Evolutionary conservation across 2,888 invertebrate genomes (phyloP).

Genomic region (Agrilus biguttatus): DNA sequence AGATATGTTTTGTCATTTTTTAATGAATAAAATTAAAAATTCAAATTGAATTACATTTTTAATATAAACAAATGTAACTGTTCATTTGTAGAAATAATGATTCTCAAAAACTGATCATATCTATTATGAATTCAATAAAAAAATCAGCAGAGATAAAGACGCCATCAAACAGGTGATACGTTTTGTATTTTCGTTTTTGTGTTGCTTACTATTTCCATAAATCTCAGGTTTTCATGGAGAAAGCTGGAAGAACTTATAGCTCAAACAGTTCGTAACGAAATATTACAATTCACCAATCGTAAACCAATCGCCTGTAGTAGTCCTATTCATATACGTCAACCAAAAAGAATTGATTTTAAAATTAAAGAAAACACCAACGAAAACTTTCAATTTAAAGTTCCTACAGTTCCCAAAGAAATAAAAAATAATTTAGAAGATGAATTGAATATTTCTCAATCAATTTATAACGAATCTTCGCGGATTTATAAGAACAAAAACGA

Average conservation of each 20-base stretch:
- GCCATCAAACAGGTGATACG: neutral
- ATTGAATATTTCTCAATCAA: too few relatives aligned
- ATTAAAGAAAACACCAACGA: neutral
- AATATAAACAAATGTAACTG: too few relatives aligned
- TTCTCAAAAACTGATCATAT: too few relatives aligned
- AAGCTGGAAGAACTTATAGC: conserved; percentile 16
- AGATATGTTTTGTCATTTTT: too few relatives aligned
- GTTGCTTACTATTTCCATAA: neutral
- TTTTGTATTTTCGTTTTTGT: conserved; percentile 2
- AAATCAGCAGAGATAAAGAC: neutral
- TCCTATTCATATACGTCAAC: conserved; percentile 11
- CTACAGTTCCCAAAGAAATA: neutral
- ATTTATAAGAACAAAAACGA: too few relatives aligned
- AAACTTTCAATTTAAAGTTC: conserved; percentile 2
- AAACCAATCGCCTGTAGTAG: conserved; percentile 15
- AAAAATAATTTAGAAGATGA: neutral
- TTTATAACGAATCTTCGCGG: too few relatives aligned
- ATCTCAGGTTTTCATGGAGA: conserved; percentile 13
- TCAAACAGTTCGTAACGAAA: conserved; percentile 15
- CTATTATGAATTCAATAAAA: too few relatives aligned
- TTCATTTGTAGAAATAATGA: too few relatives aligned
- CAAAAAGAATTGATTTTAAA: conserved; percentile 3
- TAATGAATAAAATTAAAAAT: too few relatives aligned
- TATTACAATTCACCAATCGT: conserved; percentile 13
- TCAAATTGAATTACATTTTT: too few relatives aligned